Base-by-base conservation (phyloP, 2,888 invertebrate species). In the Drosophila hamatofila region DNA sequence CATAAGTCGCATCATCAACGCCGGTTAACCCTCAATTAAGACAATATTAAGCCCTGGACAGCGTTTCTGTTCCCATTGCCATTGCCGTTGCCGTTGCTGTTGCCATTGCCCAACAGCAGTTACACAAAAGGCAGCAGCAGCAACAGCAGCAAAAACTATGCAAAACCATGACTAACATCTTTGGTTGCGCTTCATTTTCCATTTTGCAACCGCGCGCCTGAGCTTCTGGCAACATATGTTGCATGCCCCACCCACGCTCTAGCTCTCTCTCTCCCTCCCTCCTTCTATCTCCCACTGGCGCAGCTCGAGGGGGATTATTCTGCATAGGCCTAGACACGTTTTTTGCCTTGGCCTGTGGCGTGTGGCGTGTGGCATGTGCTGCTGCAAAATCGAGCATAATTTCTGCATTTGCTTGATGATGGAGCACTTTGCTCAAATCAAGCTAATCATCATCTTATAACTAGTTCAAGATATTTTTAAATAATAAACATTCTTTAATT, bases 1-100 rank as follows among this genome's bases (percentile, higher is more conserved):
- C 90, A 90, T 90, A 89, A 90, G 88, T 86, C 85, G 90, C 90
- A 90, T 91, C 90, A 91, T 91, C 90, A 91, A 91, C 90, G 89
- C 90, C 88, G 91, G 91, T 91, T 91, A 91, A 91, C 91, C 91
- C 91, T 91, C 91, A 91, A 91, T 91, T 91, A 91, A 91, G 91
- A 90, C 90, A 84, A 90, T 87, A 91, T 91, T 91, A 91, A 90
- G 85, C 80, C 80, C 84, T 80, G 88, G 88, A 75, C 87, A 80
- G 73, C 70, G 73, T 3, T 49, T 30, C 7, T 30, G 48, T 59
- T 69, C 48, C 48, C 59, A 41, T 33, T 60, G 51, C 18, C 49
- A 14, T 52, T 64, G 44, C 64, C 56, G 57, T 54, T 57, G 49
- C 39, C 62, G 8, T 63, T 71, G 42, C n/a, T 25, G 2, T 49